Evolutionary conservation across 1,140 invertebrate genomes (phyloP), one percentile per base, ranked within the genome.

Genomic region (Archivesica marissinica): DNA sequence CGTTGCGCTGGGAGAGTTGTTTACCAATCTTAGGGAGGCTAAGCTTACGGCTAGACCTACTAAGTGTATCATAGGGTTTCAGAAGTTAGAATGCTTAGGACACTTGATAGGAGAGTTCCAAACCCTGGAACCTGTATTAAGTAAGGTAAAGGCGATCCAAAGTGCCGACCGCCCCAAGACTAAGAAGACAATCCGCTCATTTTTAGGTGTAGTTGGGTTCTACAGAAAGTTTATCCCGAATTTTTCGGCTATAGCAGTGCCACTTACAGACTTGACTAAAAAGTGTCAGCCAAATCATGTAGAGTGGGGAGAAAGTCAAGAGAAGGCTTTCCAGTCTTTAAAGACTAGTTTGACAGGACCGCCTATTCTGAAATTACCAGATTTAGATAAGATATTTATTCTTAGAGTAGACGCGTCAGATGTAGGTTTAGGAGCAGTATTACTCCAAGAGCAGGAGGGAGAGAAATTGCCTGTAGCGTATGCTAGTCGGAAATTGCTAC

Each of bases 151-250:
- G 72, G 90, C 92, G 11, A 94, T 95, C 38, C 39, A 59, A 54
- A 72, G 91, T 30, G 87, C 91, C 38, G 66, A 56, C 56, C 30
- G 30, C 33, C 94, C 93, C 20, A 68, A 76, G 47, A 91, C 90
- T 35, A 91, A 92, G 70, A 91, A 90, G 79, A 89, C 94, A 33
- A 68, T 95, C 2, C 39, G 77, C 25, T 76, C 92, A 35, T 95
- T 94, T 85, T 82, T 95, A 39, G 94, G 93, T 4, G 70, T 94
- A 3, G 81, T 93, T 1, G 94, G 94, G 41, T 95, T 91, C 86
- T 93, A 95, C 74, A 77, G 91, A 2, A 88, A 91, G 85, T 95
- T 94, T 89, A 89, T 92, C 0, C 76, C 85, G 20, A 61, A 88
- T 54, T 93, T 89, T 66, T 44, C 88, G 17, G 47, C 64, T 11